Conservation (phyloP, 2,113 vertebrate genomes). For the Phylloscopus trochilus region DNA sequence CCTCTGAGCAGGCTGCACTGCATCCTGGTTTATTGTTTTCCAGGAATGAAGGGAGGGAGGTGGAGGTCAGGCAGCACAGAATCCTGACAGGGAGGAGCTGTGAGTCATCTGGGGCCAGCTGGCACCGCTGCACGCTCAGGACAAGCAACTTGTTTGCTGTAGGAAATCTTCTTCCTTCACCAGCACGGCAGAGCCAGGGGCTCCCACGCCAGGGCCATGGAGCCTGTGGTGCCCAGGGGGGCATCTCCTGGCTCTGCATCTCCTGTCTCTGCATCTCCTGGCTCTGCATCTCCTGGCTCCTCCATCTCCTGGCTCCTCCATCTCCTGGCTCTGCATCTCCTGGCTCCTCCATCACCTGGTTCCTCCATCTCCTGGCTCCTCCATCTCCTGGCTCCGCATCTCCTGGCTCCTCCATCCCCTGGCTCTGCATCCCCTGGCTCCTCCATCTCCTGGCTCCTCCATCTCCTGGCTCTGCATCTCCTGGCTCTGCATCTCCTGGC, state of each 20-base stretch:
- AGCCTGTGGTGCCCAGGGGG: rapidly evolving
- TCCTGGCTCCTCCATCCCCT: background rate
- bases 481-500: background rate
- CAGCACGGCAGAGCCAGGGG: background rate
- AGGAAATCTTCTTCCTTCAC: background rate
- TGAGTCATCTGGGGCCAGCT: background rate
- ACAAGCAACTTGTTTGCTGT: background rate
- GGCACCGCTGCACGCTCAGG: background rate
- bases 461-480: background rate
- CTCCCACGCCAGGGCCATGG: background rate
- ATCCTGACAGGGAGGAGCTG: background rate
- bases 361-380: background rate
- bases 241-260: background rate
- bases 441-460: background rate
- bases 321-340: background rate
- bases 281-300: background rate
- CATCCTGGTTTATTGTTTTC: background rate
- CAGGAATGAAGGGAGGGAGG: background rate
- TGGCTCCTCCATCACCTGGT: background rate
- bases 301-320: background rate
- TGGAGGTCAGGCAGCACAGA: background rate
- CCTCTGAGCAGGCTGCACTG: background rate
- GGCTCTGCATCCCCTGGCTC: background rate
- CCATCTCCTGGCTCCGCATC: background rate
- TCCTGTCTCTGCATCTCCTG: background rate